Evolutionary conservation across 2,888 invertebrate genomes (phyloP).

Genomic region (Dasysyrphus tricinctus): DNA sequence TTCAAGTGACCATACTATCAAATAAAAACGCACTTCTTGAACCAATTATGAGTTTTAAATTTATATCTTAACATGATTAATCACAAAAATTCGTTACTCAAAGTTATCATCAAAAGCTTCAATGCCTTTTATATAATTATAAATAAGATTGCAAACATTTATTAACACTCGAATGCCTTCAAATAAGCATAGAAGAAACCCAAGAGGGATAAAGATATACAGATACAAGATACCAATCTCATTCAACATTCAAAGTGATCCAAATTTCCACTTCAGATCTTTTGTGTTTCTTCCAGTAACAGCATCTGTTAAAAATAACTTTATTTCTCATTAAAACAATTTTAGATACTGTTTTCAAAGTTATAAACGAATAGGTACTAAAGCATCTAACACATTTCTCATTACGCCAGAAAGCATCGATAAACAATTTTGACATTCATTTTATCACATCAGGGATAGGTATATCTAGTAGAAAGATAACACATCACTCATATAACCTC

Average conservation of each 20-base stretch:
- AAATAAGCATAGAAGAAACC: background rate
- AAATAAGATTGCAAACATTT: constrained; percentile 1
- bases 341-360: constrained; percentile 21
- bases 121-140: constrained; percentile 21
- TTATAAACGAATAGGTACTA: background rate
- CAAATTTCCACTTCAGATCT: constrained; percentile 41
- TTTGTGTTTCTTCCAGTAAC: background rate
- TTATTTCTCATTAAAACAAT: constrained; percentile 42
- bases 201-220: background rate
- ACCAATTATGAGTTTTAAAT: background rate
- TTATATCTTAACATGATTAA: background rate
- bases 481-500: constrained; percentile 10
- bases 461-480: constrained; percentile 34
- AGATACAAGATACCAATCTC: constrained; percentile 3
- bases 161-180: constrained; percentile 7
- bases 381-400: constrained; percentile 46
- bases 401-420: constrained; percentile 54
- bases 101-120: constrained; percentile 44
- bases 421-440: constrained; percentile 65
- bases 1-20: too few relatives aligned
- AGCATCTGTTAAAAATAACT: constrained; percentile 38
- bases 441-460: constrained; percentile 30
- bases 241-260: constrained; percentile 40
- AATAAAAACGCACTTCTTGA: too few relatives aligned
- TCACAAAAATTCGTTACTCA: constrained; percentile 7